Conservation (phyloP, 1,140 invertebrate genomes). For the Monochamus saltuarius region DNA sequence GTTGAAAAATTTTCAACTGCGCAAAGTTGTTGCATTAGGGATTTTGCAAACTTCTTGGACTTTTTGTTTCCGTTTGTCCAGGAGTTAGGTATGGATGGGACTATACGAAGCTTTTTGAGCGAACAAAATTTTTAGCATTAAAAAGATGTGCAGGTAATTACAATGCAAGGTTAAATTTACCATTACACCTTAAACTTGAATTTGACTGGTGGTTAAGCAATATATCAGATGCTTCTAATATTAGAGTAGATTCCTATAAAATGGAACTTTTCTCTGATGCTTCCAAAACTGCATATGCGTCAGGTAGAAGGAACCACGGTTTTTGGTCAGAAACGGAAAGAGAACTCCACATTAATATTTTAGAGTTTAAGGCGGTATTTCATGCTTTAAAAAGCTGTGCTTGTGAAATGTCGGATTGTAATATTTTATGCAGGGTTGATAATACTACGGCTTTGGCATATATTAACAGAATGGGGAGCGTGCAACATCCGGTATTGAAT, state of each 20-base stretch:
- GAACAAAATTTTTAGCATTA: constrained; percentile 23
- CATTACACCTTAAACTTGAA: constrained; percentile 8
- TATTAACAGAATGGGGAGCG: constrained; percentile 38
- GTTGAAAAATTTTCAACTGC: not conserved
- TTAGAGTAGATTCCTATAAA: not conserved
- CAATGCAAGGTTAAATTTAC: constrained; percentile 5
- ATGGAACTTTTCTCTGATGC: constrained; percentile 2
- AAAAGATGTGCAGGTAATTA: constrained; percentile 3
- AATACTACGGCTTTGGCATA: constrained; percentile 40
- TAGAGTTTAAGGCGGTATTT: constrained; percentile 20
- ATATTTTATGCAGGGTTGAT: constrained; percentile 36
- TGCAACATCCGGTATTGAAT: constrained; percentile 30
- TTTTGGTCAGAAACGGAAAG: constrained; percentile 5
- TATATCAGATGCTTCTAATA: not conserved
- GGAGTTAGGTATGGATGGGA: constrained; percentile 27
- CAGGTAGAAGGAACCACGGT: constrained; percentile 13
- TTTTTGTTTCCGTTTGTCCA: constrained; percentile 20
- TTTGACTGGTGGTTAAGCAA: constrained; percentile 18
- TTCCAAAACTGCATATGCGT: not conserved
- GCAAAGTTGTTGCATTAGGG: constrained; percentile 13
- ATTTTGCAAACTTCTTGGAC: constrained; percentile 25
- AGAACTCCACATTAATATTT: constrained; percentile 17
- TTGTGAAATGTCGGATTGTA: constrained; percentile 20
- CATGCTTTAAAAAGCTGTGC: constrained; percentile 22
- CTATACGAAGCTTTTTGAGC: constrained; percentile 32